phyloP scores from a whole-genome alignment of 2,113 vertebrate genomes.

The Rhinolophus sinicus region DNA sequence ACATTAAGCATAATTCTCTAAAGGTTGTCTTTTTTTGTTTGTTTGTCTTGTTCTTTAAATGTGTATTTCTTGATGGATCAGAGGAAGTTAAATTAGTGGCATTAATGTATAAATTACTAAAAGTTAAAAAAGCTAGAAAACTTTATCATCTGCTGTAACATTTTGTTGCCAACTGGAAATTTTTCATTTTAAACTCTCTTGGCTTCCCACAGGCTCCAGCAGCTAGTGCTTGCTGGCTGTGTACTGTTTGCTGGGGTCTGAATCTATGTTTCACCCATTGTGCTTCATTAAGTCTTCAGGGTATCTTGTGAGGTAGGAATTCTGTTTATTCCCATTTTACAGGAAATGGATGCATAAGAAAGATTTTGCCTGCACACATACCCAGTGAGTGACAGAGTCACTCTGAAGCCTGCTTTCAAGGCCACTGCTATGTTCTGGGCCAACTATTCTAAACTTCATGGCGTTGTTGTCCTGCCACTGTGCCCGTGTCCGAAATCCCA shows the following conservation, averaged over 20 bases:
- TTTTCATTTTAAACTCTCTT: constrained; percentile 42
- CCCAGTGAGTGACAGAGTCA: not conserved
- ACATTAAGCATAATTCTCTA: constrained; percentile 48
- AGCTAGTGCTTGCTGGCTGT: not conserved
- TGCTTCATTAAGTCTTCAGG: not conserved
- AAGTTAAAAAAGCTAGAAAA: constrained; percentile 60
- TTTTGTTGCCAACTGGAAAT: constrained; percentile 52
- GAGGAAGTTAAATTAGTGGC: constrained; percentile 56
- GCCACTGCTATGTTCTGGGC: not conserved
- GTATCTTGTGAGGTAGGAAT: not conserved
- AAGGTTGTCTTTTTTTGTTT: not conserved
- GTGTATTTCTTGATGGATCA: constrained; percentile 30
- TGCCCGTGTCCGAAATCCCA: not conserved
- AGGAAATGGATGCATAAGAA: not conserved
- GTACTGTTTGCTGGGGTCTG: not conserved
- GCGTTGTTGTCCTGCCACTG: not conserved
- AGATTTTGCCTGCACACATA: not conserved
- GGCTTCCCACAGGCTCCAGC: not conserved
- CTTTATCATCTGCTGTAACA: constrained; percentile 53
- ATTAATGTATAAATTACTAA: constrained; percentile 60
- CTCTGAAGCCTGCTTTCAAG: not conserved
- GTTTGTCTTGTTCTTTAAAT: not conserved
- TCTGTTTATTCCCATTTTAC: constrained; percentile 5
- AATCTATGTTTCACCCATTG: not conserved
- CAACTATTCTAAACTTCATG: accelerated